These are phyloP conservation scores for Amitus sp. DNA, from an alignment of 2,888 invertebrate species.

Conservation along the genomic window DNA sequence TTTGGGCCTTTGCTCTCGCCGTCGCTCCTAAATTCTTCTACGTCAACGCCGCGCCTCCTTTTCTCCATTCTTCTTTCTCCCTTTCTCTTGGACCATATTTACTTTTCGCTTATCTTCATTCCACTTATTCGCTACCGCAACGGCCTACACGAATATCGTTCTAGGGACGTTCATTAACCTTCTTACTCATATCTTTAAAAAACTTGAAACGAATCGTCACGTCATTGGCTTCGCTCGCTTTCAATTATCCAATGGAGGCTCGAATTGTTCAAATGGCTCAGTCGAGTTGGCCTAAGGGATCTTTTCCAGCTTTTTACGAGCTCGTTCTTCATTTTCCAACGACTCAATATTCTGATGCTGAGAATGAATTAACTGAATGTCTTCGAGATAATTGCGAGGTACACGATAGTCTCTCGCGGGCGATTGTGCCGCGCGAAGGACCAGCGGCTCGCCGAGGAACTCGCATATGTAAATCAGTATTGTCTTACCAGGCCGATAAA, in stretches of 20 bases:
- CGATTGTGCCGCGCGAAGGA: conserved; percentile 33
- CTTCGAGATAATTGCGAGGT: conserved; percentile 12
- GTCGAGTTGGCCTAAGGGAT: too few species aligned
- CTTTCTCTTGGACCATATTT: conserved; percentile 29
- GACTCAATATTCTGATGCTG: background rate
- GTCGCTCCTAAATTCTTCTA: conserved; percentile 66
- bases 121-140: conserved; percentile 18
- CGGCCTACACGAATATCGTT: conserved; percentile 49
- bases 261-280: too few species aligned
- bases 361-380: background rate
- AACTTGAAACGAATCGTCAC: background rate
- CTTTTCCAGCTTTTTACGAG: background rate
- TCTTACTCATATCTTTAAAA: conserved; percentile 3
- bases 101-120: conserved; percentile 13
- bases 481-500: conserved; percentile 61
- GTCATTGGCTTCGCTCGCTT: too few species aligned
- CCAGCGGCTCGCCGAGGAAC: conserved; percentile 39
- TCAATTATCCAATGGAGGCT: too few species aligned
- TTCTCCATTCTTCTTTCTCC: conserved; percentile 35
- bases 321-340: background rate
- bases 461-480: conserved; percentile 62
- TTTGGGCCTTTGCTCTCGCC: conserved; percentile 63
- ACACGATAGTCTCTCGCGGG: conserved; percentile 45
- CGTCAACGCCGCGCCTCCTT: conserved; percentile 58
- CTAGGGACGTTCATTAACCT: conserved; percentile 61